A percentile compares a stretch with the other conserved stretches of the same genome.
phyloP scores from a whole-genome alignment of 2,113 vertebrate species.

The Anhinga rufa region DNA sequence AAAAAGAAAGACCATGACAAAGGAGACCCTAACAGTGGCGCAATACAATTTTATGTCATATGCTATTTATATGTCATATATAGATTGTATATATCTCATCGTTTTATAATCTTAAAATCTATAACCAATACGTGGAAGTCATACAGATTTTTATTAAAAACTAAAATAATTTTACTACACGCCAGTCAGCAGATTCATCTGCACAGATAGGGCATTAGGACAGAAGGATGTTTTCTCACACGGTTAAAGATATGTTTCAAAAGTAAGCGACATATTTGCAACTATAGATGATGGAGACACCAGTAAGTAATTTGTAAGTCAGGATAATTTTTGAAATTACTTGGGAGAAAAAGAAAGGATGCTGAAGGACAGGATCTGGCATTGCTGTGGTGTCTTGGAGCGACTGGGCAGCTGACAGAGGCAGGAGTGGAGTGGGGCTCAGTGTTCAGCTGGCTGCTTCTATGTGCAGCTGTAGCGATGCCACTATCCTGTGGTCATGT shows the following conservation, averaged over 20 bases:
- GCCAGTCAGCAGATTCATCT: background rate
- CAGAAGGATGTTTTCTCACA: background rate
- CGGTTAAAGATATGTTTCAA: background rate
- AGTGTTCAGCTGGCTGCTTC: background rate
- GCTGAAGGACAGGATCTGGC: background rate
- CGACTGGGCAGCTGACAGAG: background rate
- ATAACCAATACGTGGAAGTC: background rate
- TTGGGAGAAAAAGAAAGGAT: background rate
- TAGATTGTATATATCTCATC: background rate
- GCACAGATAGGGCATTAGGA: background rate
- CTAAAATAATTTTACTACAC: background rate
- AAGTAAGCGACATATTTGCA: background rate
- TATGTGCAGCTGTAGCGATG: background rate
- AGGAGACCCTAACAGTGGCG: background rate
- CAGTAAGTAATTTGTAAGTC: background rate
- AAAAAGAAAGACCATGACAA: background rate
- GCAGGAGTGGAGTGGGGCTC: background rate
- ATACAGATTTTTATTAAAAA: background rate
- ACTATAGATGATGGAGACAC: background rate
- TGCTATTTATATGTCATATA: background rate
- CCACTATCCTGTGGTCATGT: rapidly evolving
- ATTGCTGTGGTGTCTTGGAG: background rate
- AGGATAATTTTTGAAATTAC: background rate
- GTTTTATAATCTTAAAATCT: background rate
- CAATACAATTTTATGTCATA: background rate